A percentile compares a stretch with the other conserved stretches of the same genome.
phyloP scores from a whole-genome alignment of 1,140 invertebrate genomes.

The Tyrophagus putrescentiae region DNA sequence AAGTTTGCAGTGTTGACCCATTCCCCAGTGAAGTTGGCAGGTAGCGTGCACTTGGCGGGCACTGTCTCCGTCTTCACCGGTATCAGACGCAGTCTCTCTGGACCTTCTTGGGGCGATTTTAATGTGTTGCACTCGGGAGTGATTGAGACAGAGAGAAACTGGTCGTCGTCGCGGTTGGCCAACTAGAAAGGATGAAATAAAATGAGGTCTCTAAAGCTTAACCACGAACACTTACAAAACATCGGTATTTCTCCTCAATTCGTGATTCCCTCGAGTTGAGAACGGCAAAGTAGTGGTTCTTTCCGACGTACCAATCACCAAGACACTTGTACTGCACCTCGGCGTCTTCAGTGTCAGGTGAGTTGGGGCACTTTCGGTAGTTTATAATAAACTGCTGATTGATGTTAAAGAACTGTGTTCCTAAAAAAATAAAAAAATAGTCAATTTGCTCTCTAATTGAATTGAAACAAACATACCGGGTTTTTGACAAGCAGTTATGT shows the following conservation, averaged over 20 bases:
- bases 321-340: slow-evolving; percentile 82
- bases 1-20: slow-evolving; percentile 96
- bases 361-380: slow-evolving; percentile 69
- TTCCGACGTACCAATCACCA: slow-evolving; percentile 85
- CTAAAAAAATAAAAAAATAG: background rate
- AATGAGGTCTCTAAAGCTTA: background rate
- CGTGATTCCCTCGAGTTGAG: slow-evolving; percentile 84
- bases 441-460: background rate
- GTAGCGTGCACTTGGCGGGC: slow-evolving; percentile 71
- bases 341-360: slow-evolving; percentile 72
- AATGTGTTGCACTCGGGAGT: slow-evolving; percentile 79
- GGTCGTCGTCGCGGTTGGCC: slow-evolving; percentile 81
- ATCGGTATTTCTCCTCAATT: slow-evolving; percentile 80
- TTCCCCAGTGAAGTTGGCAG: slow-evolving; percentile 77
- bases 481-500: slow-evolving; percentile 83
- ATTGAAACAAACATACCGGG: slow-evolving; percentile 43
- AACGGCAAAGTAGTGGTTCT: slow-evolving; percentile 86
- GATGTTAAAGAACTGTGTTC: slow-evolving; percentile 78
- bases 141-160: slow-evolving; percentile 73
- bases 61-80: slow-evolving; percentile 65
- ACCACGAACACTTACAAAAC: slow-evolving; percentile 44
- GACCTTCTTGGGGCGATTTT: slow-evolving; percentile 77
- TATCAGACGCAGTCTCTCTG: slow-evolving; percentile 64
- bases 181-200: slow-evolving; percentile 34
- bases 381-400: slow-evolving; percentile 95